Evolutionary conservation across 2,888 invertebrate species (phyloP).

Genomic region (Gibbula magus): DNA sequence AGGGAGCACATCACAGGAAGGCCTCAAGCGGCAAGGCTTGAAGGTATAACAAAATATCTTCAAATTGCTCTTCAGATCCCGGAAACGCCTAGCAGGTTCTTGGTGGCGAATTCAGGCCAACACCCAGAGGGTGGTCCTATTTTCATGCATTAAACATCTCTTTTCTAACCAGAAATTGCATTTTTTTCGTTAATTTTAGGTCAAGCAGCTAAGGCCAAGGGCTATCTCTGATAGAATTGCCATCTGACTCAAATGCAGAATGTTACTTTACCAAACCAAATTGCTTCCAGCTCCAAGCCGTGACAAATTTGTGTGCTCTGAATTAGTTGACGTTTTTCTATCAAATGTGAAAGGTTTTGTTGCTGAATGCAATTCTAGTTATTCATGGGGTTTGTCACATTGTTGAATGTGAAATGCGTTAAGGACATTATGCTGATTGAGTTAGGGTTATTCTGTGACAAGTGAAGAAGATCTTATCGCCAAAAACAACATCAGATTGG

Average conservation of each 20-base stretch:
- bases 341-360: background rate
- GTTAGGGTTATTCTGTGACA: too few relatives aligned
- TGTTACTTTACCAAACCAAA: slow-evolving; percentile 9
- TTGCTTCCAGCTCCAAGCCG: background rate
- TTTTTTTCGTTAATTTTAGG: slow-evolving; percentile 18
- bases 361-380: background rate
- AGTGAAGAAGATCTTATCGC: too few relatives aligned
- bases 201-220: slow-evolving; percentile 13
- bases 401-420: background rate
- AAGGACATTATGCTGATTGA: too few relatives aligned
- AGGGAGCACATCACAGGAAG: too few relatives aligned
- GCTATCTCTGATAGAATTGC: slow-evolving; percentile 12
- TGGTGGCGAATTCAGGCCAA: background rate
- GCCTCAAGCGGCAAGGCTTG: background rate
- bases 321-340: background rate
- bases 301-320: slow-evolving; percentile 11
- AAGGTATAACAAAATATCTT: slow-evolving; percentile 12
- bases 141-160: slow-evolving; percentile 21
- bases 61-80: slow-evolving; percentile 4
- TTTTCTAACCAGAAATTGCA: slow-evolving; percentile 16
- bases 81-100: background rate
- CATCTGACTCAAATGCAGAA: slow-evolving; percentile 16
- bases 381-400: background rate
- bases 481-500: too few relatives aligned
- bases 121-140: slow-evolving; percentile 12